phyloP scores from a whole-genome alignment of 2,888 invertebrate species.

The Idaea dimidiata region DNA sequence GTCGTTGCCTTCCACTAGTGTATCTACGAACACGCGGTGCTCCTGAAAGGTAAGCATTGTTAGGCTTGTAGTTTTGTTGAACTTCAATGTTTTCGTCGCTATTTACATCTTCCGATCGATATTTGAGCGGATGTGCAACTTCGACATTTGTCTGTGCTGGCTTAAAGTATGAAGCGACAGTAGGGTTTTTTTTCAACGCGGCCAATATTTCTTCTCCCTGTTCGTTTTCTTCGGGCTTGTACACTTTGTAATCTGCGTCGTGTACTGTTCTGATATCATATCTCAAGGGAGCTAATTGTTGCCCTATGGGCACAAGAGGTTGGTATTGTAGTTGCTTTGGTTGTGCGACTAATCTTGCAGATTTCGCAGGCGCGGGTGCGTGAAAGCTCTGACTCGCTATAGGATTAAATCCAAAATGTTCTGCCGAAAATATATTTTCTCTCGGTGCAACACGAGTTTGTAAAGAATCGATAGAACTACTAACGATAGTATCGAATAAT shows the following conservation, averaged over 20 bases:
- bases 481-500: slow-evolving; percentile 70
- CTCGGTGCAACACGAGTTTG: slow-evolving; percentile 63
- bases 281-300: slow-evolving; percentile 58
- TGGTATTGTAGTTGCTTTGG: slow-evolving; percentile 43
- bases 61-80: slow-evolving; percentile 69
- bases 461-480: slow-evolving; percentile 74
- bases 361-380: slow-evolving; percentile 43
- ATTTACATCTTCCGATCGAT: slow-evolving; percentile 63
- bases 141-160: slow-evolving; percentile 68
- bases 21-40: slow-evolving; percentile 73
- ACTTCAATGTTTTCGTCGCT: slow-evolving; percentile 51
- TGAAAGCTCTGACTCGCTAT: slow-evolving; percentile 70
- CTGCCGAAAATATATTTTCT: slow-evolving; percentile 66
- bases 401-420: slow-evolving; percentile 73
- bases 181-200: slow-evolving; percentile 69
- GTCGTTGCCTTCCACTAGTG: slow-evolving; percentile 66
- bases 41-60: slow-evolving; percentile 73
- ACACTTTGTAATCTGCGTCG: slow-evolving; percentile 72
- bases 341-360: slow-evolving; percentile 57
- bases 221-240: slow-evolving; percentile 68
- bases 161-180: slow-evolving; percentile 70
- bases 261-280: slow-evolving; percentile 74
- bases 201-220: slow-evolving; percentile 67
- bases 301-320: slow-evolving; percentile 41
- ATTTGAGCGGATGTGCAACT: slow-evolving; percentile 66